Percentiles rank a stretch among this genome's conserved stretches.
Conservation (phyloP, 2,888 invertebrate species). For the Eupithecia inturbata region DNA sequence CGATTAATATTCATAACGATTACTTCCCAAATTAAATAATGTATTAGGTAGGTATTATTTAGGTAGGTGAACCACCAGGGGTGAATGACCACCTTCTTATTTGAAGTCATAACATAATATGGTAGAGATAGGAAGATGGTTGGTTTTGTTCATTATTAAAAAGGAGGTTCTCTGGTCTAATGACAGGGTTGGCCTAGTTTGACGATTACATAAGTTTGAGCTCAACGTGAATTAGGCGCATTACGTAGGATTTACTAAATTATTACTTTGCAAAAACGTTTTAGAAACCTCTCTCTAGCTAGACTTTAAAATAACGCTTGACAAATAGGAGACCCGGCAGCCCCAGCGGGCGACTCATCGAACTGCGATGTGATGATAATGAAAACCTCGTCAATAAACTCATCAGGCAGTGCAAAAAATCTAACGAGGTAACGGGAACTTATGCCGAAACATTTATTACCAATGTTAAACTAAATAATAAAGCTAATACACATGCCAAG, state of each 20-base stretch:
- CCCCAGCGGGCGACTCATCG: neutral
- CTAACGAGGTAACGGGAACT: neutral
- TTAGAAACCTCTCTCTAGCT: neutral
- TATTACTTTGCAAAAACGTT: neutral
- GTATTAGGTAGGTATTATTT: neutral
- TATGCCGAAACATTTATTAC: neutral
- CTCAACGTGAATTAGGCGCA: neutral
- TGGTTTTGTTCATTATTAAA: neutral
- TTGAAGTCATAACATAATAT: neutral
- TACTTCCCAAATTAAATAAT: neutral
- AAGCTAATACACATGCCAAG: slow-evolving; percentile 2
- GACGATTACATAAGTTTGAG: neutral
- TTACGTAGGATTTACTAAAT: neutral
- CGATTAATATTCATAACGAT: neutral
- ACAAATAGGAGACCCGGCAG: neutral
- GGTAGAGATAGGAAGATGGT: neutral
- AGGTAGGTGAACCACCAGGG: neutral
- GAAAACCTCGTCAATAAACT: neutral
- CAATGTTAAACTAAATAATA: neutral
- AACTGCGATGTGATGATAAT: neutral
- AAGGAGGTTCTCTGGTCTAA: neutral
- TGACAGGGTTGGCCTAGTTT: neutral
- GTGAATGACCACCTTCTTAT: neutral
- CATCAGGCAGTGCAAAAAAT: neutral
- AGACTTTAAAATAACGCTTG: neutral